Evolutionary conservation across 2,888 invertebrate genomes (phyloP).

Genomic region (Microctonus brassicae): DNA sequence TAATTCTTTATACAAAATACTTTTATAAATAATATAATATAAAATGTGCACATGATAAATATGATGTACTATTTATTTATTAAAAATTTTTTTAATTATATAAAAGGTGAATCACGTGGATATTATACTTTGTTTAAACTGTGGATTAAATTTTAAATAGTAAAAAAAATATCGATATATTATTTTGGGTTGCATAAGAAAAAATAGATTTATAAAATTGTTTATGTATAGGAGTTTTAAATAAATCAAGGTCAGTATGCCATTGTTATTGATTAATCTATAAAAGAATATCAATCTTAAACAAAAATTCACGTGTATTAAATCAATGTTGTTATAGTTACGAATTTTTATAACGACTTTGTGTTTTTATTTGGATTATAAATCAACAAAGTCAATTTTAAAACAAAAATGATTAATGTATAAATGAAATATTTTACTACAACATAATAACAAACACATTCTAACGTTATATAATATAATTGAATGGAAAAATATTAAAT

Average conservation of each 20-base stretch:
- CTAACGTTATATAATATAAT: not conserved
- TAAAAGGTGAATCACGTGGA: not conserved
- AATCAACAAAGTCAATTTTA: slow-evolving; percentile 15
- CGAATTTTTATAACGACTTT: slow-evolving; percentile 43
- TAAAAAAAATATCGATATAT: not conserved
- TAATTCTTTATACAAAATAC: not conserved
- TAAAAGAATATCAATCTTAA: slow-evolving; percentile 23
- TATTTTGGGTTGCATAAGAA: not conserved
- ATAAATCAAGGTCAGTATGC: slow-evolving; percentile 25
- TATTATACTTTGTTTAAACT: not conserved
- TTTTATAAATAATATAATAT: not conserved
- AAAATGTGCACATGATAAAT: not conserved
- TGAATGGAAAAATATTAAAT: not conserved
- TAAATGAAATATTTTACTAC: slow-evolving; percentile 11
- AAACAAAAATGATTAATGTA: not conserved
- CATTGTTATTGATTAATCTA: slow-evolving; percentile 44
- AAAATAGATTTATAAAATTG: not conserved
- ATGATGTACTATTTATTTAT: not conserved
- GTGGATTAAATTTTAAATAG: not conserved
- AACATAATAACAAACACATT: not conserved
- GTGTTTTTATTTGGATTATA: slow-evolving; percentile 11
- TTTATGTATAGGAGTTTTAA: not conserved
- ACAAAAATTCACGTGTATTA: slow-evolving; percentile 56
- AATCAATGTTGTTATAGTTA: slow-evolving; percentile 66
- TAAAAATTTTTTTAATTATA: not conserved